Percentiles rank a stretch among this genome's conserved stretches.
Evolutionary conservation across 2,888 invertebrate genomes (phyloP).

Genomic region (Tromatobia lineatoria): DNA sequence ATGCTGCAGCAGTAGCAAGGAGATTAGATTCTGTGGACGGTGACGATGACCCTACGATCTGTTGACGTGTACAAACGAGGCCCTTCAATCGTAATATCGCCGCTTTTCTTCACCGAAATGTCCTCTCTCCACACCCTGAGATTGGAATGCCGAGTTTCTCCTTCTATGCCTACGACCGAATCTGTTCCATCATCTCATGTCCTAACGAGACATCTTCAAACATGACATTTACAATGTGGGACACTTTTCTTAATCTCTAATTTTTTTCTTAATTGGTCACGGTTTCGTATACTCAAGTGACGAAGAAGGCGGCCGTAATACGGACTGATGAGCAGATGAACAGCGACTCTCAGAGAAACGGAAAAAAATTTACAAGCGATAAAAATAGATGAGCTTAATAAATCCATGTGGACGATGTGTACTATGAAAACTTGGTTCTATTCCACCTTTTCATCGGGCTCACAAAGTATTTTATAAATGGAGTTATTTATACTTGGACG

Average conservation of each 20-base stretch:
- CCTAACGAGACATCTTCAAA: not conserved
- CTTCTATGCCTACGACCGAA: not conserved
- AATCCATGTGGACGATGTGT: not conserved
- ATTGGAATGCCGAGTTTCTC: slow-evolving; percentile 25
- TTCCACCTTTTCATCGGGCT: too few species aligned
- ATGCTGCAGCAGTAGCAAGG: not conserved
- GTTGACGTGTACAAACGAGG: slow-evolving; percentile 31
- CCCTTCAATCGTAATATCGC: slow-evolving; percentile 41
- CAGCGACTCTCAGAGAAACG: not conserved
- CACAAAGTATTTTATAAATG: too few species aligned
- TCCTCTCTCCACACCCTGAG: not conserved
- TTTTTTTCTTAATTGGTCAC: not conserved
- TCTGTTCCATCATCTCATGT: not conserved
- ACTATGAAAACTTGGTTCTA: too few species aligned
- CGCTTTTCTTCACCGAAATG: slow-evolving; percentile 17
- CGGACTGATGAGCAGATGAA: not conserved
- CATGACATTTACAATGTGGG: not conserved
- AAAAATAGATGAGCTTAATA: not conserved
- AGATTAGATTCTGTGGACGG: slow-evolving; percentile 22
- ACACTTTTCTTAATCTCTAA: not conserved
- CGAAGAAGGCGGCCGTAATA: not conserved
- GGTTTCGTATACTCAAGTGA: not conserved
- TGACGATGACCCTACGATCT: slow-evolving; percentile 38
- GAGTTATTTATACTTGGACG: too few species aligned
- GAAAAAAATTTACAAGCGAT: not conserved